Evolutionary conservation across 2,888 invertebrate species (phyloP).

Genomic region (Drosophila birchii): DNA sequence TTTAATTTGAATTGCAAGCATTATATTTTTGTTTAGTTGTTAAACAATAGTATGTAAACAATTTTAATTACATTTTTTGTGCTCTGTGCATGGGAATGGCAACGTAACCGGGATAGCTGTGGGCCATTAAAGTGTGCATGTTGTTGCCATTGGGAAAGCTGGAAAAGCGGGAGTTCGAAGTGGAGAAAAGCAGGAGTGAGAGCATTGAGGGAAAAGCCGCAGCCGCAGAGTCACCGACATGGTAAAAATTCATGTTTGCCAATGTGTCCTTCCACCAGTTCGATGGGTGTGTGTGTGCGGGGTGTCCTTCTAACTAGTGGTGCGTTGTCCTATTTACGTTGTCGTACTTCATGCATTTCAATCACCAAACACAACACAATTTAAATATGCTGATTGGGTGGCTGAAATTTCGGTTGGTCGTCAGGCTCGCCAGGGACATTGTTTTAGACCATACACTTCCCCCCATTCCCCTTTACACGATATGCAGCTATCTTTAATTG

Average conservation of each 20-base stretch:
- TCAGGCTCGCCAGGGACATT: constrained; percentile 39
- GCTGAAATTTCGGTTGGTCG: constrained; percentile 66
- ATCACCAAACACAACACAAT: constrained; percentile 76
- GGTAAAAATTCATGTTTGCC: constrained; percentile 70
- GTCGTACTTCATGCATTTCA: constrained; percentile 73
- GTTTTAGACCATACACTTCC: constrained; percentile 8
- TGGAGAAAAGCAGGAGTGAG: constrained; percentile 3
- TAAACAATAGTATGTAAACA: not conserved
- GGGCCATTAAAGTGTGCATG: constrained; percentile 60
- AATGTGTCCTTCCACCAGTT: constrained; percentile 49
- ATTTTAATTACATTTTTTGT: not conserved
- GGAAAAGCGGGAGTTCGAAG: constrained; percentile 13
- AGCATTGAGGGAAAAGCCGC: constrained; percentile 31
- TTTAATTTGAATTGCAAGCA: not conserved
- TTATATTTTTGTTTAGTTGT: not conserved
- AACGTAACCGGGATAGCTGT: constrained; percentile 9
- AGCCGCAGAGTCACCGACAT: constrained; percentile 43
- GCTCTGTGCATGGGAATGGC: constrained; percentile 13
- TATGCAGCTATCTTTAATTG: constrained; percentile 65
- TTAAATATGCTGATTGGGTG: constrained; percentile 80
- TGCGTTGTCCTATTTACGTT: constrained; percentile 60
- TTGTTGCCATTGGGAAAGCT: constrained; percentile 30
- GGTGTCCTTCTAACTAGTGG: constrained; percentile 50
- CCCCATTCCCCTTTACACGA: not conserved
- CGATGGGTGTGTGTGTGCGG: constrained; percentile 7